Conservation (phyloP, 2,888 invertebrate species). For the Lacanobia oleracea region DNA sequence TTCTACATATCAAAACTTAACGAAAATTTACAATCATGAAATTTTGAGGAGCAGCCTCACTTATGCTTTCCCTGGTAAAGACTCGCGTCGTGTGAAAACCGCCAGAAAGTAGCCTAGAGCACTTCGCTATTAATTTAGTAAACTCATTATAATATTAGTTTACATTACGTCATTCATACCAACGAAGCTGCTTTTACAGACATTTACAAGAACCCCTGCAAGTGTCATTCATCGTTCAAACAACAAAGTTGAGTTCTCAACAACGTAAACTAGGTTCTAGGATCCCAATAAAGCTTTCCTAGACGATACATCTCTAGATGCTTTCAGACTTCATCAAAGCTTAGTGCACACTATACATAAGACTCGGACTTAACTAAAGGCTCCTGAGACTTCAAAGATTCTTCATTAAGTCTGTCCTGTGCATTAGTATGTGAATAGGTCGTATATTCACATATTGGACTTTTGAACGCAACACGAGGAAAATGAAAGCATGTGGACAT, state of each 20-base stretch:
- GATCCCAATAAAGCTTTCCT: conserved; percentile 19
- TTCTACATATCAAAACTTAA: too few relatives aligned
- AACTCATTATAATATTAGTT: too few relatives aligned
- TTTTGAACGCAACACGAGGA: conserved; percentile 7
- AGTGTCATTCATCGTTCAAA: neutral
- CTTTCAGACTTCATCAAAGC: conserved; percentile 43
- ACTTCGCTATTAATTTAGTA: too few relatives aligned
- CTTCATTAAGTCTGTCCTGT: conserved; percentile 48
- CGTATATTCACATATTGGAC: conserved; percentile 19
- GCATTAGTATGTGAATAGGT: conserved; percentile 25
- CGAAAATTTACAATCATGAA: too few relatives aligned
- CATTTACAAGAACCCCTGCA: too few relatives aligned
- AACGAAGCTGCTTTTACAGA: neutral
- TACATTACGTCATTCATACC: too few relatives aligned
- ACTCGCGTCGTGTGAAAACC: too few relatives aligned
- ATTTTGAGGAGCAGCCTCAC: too few relatives aligned
- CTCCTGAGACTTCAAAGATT: conserved; percentile 30
- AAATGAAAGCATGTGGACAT: neutral
- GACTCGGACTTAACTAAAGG: conserved; percentile 44
- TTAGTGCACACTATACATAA: conserved; percentile 47
- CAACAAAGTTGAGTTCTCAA: neutral
- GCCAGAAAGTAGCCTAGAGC: too few relatives aligned
- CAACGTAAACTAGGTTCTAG: neutral
- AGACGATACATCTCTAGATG: conserved; percentile 8
- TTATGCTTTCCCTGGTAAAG: too few relatives aligned